Evolutionary conservation across 2,888 invertebrate species (phyloP), one percentile per base, ranked within the genome.

Genomic region (Didymodactylos carnosus): DNA sequence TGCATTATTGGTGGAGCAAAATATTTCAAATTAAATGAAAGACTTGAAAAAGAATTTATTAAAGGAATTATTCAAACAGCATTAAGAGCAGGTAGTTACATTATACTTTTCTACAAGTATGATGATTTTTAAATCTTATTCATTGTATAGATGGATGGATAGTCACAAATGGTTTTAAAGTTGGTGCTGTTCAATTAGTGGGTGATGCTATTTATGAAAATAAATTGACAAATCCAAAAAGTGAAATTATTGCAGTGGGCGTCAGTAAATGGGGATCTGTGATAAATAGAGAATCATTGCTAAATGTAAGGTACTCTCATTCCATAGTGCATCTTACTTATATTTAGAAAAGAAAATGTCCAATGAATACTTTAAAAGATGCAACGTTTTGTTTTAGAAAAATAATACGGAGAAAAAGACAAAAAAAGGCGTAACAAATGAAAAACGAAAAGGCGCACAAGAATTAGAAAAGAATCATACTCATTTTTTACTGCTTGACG

Each of bases 181-280:
- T 82, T 7, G 83, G 83, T 23, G 82, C 83, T 76, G 83, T 82
- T 82, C 78, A 82, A 78, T 80, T 81, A 78, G 82, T 83, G 0
- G 83, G 83, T 6, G 82, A 83, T 72, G 83, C 82, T 8, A 79
- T 83, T 6, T 77, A 79, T 39, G 82, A 83, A 51, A 79, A 82
- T 77, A 76, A 78, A 39, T 53, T 39, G 8, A 46, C 39, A 23
- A 69, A 25, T 49, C 46, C n/a, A 29, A 35, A 19, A 23, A 49
- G 41, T 25, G 7, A 35, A 16, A 53, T 74, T 41, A 62, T 69
- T 11, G 76, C 75, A 29, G 71, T 76, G 27, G 75, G 76, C 70
- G 46, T 39, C 16, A 70, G 69, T 3, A 43, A 62, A 29, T 76
- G 76, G 76, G 76, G 76, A 10, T 19, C 27, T 23, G 29, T 75